These are phyloP conservation scores for Drosophila tani DNA, from an alignment of 1,140 invertebrate species.

Conservation along the genomic window DNA sequence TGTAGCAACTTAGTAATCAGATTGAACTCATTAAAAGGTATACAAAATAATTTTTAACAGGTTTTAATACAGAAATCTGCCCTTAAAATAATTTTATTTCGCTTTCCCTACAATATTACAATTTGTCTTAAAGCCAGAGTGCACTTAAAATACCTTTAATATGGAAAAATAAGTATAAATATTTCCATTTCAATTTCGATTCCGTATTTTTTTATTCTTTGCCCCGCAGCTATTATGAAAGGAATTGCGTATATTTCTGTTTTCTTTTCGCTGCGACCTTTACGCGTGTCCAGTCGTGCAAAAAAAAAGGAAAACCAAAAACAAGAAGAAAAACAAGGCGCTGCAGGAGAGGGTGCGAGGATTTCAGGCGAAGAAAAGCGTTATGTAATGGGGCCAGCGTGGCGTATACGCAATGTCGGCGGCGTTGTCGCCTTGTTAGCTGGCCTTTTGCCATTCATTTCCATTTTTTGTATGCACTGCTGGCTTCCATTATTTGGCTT, in stretches of 20 bases:
- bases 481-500: conserved; percentile 79
- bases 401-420: conserved; percentile 74
- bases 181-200: conserved; percentile 18
- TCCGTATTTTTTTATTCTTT: neutral
- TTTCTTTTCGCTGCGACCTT: conserved; percentile 52
- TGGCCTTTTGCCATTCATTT: conserved; percentile 74
- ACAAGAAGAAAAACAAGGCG: conserved; percentile 13
- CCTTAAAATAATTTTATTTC: too few relatives aligned
- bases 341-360: conserved; percentile 8
- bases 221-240: conserved; percentile 23
- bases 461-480: conserved; percentile 77
- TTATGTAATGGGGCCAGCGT: conserved; percentile 67
- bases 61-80: too few relatives aligned
- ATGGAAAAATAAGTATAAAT: neutral
- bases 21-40: too few relatives aligned
- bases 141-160: neutral
- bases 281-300: conserved; percentile 64
- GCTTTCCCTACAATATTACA: neutral
- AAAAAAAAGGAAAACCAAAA: conserved; percentile 25
- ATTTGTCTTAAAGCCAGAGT: too few relatives aligned
- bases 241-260: conserved; percentile 52
- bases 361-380: conserved; percentile 63
- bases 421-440: conserved; percentile 69
- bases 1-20: too few relatives aligned
- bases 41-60: too few relatives aligned